Conservation (phyloP, 1,140 invertebrate genomes). For the Doryteuthis pealeii region DNA sequence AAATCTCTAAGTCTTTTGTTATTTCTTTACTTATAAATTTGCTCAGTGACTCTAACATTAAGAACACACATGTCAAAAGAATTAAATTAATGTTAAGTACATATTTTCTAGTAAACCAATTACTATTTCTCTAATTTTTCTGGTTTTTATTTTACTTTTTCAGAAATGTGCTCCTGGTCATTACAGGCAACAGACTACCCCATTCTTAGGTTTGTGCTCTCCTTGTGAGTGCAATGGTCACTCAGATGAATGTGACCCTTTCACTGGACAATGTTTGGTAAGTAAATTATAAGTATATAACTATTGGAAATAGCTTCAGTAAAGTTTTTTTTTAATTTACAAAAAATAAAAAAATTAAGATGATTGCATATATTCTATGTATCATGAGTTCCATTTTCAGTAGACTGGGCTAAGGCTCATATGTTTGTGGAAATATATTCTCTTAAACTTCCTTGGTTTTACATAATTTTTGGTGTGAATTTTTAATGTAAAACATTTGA, state of each 20-base stretch:
- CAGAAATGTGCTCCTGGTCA: conserved; percentile 90
- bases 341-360: no score
- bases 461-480: background rate
- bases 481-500: no score
- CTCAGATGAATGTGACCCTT: conserved; percentile 90
- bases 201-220: conserved; percentile 88
- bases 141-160: no score
- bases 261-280: conserved; percentile 86
- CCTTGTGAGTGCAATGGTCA: conserved; percentile 95
- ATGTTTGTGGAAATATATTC: background rate
- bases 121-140: no score
- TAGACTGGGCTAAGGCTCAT: background rate
- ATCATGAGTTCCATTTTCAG: background rate
- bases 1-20: no score
- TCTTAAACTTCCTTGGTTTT: background rate
- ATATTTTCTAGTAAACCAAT: no score
- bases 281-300: conserved; percentile 63
- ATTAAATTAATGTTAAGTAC: no score
- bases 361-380: no score
- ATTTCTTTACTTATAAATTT: no score
- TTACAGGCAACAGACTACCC: conserved; percentile 83
- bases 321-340: background rate
- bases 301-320: background rate
- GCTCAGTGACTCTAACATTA: no score
- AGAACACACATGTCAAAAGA: no score